phyloP scores from a whole-genome alignment of 2,888 invertebrate genomes.

The Dryococelus australis region DNA sequence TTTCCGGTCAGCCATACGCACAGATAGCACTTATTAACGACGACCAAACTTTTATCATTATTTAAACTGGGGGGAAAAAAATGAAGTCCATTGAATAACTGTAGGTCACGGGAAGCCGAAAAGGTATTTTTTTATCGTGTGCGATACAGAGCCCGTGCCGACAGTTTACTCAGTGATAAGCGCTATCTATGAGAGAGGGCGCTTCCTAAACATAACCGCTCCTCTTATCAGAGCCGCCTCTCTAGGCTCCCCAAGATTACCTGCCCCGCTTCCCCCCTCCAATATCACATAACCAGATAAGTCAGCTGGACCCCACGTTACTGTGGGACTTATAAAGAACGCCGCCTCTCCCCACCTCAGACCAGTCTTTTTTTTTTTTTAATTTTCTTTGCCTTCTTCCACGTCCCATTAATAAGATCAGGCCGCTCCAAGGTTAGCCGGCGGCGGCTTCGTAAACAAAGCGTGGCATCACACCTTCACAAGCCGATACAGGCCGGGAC shows the following conservation, averaged over 20 bases:
- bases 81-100: too few relatives aligned
- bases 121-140: background rate
- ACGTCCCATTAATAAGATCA: background rate
- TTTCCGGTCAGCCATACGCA: too few relatives aligned
- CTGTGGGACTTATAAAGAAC: background rate
- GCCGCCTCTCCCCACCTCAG: background rate
- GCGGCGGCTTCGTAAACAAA: background rate
- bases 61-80: too few relatives aligned
- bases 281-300: background rate
- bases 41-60: too few relatives aligned
- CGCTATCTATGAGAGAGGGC: background rate
- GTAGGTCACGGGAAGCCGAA: too few relatives aligned
- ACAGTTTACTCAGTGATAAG: background rate
- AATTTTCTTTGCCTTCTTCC: background rate
- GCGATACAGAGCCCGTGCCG: constrained; percentile 16
- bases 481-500: background rate
- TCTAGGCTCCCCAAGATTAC: background rate
- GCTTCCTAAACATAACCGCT: constrained; percentile 2
- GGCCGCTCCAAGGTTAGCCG: background rate
- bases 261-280: background rate
- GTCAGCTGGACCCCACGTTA: background rate
- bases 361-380: background rate
- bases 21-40: too few relatives aligned
- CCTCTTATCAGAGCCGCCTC: constrained; percentile 1
- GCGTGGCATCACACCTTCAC: background rate